Evolutionary conservation across 2,797 vertebrate species (phyloP).

Genomic region (Sciaenops ocellatus): DNA sequence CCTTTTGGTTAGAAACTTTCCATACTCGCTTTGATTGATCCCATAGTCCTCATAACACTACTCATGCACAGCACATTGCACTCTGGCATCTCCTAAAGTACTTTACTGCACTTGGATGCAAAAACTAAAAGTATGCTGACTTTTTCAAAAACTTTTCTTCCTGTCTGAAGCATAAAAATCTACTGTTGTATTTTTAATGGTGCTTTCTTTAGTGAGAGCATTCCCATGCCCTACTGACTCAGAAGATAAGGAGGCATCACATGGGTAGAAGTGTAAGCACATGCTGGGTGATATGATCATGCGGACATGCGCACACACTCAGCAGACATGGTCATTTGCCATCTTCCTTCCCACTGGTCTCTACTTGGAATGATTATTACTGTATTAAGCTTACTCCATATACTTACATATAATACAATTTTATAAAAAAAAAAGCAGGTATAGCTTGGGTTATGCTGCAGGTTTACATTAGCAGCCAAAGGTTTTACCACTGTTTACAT

Average conservation of each 20-base stretch:
- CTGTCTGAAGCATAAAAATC: conserved; percentile 1
- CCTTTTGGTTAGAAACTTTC: neutral
- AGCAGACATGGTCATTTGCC: conserved; percentile 65
- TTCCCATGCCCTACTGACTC: conserved; percentile 37
- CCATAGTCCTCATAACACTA: conserved; percentile 12
- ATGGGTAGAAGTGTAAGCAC: conserved; percentile 57
- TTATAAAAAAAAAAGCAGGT: conserved; percentile 23
- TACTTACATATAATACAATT: conserved; percentile 57
- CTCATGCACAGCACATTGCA: conserved; percentile 41
- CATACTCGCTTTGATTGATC: conserved; percentile 7
- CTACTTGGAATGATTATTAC: conserved; percentile 25
- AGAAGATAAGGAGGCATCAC: conserved; percentile 72
- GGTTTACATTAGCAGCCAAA: conserved; percentile 18
- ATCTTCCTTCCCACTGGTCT: conserved; percentile 43
- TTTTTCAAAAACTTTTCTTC: conserved; percentile 14
- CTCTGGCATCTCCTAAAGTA: conserved; percentile 29
- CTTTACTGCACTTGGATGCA: conserved; percentile 21
- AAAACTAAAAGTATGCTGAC: conserved; percentile 23
- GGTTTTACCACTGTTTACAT: conserved; percentile 9
- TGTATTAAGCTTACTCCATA: conserved; percentile 29
- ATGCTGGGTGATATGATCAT: conserved; percentile 46
- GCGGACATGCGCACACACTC: conserved; percentile 50
- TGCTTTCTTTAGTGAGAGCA: conserved; percentile 27
- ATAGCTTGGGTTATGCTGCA: conserved; percentile 11
- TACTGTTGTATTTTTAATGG: conserved; percentile 2